A percentile compares a stretch with the other conserved stretches of the same genome.
These are phyloP conservation scores for Heterotilapia buettikoferi DNA, from an alignment of 2,113 vertebrate genomes.

Conservation along the genomic window DNA sequence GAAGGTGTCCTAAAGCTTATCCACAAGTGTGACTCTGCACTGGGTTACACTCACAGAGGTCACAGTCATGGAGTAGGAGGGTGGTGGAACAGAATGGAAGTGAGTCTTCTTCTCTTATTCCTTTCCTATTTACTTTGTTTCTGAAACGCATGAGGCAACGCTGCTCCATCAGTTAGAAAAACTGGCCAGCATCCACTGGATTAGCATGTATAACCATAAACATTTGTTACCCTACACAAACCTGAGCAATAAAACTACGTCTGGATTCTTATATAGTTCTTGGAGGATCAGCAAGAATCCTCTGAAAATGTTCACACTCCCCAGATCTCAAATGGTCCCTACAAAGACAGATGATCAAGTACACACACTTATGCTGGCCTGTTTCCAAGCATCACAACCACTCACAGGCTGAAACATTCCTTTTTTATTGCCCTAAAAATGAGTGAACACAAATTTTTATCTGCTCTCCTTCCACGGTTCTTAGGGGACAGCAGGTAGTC, in stretches of 20 bases:
- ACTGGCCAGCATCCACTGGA: too few species aligned
- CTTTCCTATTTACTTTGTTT: neutral
- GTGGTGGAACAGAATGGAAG: neutral
- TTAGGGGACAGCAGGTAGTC: conserved; percentile 27
- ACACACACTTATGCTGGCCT: conserved; percentile 10
- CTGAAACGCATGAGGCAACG: neutral
- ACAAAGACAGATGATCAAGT: neutral
- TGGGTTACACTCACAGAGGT: neutral
- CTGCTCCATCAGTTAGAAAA: neutral
- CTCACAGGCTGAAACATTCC: conserved; percentile 31
- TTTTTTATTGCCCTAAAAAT: conserved; percentile 19
- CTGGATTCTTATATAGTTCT: neutral
- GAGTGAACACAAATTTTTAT: neutral
- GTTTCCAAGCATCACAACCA: conserved; percentile 27
- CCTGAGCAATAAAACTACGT: neutral
- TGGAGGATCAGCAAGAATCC: neutral
- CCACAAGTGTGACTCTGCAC: neutral
- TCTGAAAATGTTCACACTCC: neutral
- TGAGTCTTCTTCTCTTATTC: neutral
- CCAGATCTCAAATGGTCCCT: neutral
- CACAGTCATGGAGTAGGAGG: neutral
- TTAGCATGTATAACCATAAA: neutral
- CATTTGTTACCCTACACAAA: neutral
- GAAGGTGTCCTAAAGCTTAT: neutral
- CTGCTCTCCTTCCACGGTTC: neutral